These are phyloP conservation scores for Sphaerophoria taeniata DNA, from an alignment of 2,888 invertebrate genomes.

Conservation along the genomic window DNA sequence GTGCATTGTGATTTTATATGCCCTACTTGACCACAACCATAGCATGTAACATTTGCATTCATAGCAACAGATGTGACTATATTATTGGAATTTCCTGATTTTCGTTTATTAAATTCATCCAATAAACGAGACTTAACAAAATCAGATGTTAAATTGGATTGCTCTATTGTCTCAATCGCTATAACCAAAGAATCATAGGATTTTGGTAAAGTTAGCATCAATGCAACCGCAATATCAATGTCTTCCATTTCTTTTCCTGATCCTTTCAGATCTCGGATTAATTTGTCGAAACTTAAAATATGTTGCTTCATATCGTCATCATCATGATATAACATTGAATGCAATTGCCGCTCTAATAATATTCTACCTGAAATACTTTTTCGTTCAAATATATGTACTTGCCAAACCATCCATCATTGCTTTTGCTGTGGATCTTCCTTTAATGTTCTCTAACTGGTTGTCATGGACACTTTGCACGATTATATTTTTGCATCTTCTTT, in stretches of 20 bases:
- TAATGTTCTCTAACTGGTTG: conserved; percentile 11
- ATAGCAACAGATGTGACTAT: background rate
- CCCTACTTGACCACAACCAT: background rate
- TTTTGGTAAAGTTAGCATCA: background rate
- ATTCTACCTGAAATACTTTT: conserved; percentile 19
- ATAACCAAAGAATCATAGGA: background rate
- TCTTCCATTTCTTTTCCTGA: too few relatives aligned
- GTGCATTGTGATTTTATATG: conserved; percentile 1
- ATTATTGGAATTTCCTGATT: too few relatives aligned
- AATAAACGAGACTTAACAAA: background rate
- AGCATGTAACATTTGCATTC: background rate
- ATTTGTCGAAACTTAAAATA: background rate
- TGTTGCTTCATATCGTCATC: conserved; percentile 3
- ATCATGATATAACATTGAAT: background rate
- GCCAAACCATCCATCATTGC: conserved; percentile 7
- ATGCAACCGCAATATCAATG: too few relatives aligned
- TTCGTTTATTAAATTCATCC: background rate
- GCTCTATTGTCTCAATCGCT: background rate
- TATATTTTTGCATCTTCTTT: background rate
- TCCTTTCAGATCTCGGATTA: background rate
- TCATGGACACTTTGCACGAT: conserved; percentile 16
- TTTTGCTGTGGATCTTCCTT: conserved; percentile 11
- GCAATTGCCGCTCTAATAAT: background rate
- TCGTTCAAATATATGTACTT: conserved; percentile 12
- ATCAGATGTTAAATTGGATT: background rate